Percentiles rank a stretch among this genome's conserved stretches.
Conservation (phyloP, 2,797 vertebrate genomes). For the Thunnus albacares region DNA sequence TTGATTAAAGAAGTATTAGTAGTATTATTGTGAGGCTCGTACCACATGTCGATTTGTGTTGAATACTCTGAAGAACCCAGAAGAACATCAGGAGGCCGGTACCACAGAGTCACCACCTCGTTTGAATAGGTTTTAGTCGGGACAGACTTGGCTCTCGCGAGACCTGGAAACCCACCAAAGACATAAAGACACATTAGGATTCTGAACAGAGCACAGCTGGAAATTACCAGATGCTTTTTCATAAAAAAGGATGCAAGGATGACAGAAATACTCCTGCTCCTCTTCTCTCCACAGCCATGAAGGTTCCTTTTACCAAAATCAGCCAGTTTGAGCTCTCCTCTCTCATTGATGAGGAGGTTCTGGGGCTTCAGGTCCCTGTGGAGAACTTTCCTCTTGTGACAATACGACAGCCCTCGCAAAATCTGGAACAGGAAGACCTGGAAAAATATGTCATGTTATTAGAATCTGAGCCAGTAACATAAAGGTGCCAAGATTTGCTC, state of each 20-base stretch:
- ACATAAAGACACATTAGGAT: constrained; percentile 11
- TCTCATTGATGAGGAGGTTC: constrained; percentile 88
- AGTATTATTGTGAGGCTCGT: constrained; percentile 26
- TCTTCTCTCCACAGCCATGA: neutral
- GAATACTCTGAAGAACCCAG: constrained; percentile 97
- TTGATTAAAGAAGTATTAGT: neutral
- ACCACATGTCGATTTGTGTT: constrained; percentile 99
- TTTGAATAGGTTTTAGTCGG: constrained; percentile 98
- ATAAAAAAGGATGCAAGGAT: neutral
- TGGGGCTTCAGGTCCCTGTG: constrained; percentile 89
- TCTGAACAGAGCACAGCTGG: neutral
- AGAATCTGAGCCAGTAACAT: neutral
- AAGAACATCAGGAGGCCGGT: constrained; percentile 96
- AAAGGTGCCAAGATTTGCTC: too few relatives aligned
- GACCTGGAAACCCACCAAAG: constrained; percentile 62
- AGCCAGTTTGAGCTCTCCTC: constrained; percentile 87
- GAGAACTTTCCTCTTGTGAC: constrained; percentile 87
- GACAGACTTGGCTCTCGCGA: constrained; percentile 93
- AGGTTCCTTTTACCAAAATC: constrained; percentile 82
- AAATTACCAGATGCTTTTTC: neutral
- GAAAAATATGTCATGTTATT: neutral
- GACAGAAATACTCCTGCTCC: neutral
- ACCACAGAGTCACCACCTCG: constrained; percentile 97
- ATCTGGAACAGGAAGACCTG: constrained; percentile 89
- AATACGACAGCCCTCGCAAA: constrained; percentile 86